Conservation (phyloP, 2,113 vertebrate genomes). For the Xiphophorus couchianus region DNA sequence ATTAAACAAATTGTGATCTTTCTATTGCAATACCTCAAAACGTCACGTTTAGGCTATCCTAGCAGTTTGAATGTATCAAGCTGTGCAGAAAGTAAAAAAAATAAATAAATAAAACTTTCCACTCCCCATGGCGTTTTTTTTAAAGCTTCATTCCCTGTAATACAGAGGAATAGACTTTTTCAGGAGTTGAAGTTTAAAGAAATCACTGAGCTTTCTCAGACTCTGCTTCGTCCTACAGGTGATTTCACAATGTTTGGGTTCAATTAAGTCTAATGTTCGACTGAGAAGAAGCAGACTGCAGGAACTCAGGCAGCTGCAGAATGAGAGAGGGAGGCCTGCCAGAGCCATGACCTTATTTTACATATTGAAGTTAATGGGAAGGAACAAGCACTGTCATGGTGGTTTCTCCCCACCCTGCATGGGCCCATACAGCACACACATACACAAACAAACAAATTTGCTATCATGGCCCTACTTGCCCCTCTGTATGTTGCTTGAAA, state of each 20-base stretch:
- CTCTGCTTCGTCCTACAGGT: conserved; percentile 50
- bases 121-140: conserved; percentile 64
- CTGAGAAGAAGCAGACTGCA: conserved; percentile 41
- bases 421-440: conserved; percentile 20
- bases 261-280: conserved; percentile 64
- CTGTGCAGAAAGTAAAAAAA: conserved; percentile 63
- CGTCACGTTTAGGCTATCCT: conserved; percentile 57
- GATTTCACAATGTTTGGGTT: conserved; percentile 47
- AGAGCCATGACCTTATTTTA: conserved; percentile 77
- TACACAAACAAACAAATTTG: conserved; percentile 32
- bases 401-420: conserved; percentile 45
- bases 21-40: conserved; percentile 32
- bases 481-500: conserved; percentile 38
- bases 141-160: conserved; percentile 44
- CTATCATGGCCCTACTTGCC: conserved; percentile 26
- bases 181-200: conserved; percentile 46
- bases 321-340: conserved; percentile 47
- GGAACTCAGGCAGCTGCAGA: conserved; percentile 41
- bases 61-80: conserved; percentile 54
- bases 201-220: conserved; percentile 26
- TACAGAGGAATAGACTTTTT: conserved; percentile 12
- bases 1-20: too few relatives aligned
- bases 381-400: conserved; percentile 71
- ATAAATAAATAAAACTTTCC: conserved; percentile 26
- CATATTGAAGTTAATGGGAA: conserved; percentile 75